Percentiles rank a stretch among this genome's conserved stretches.
Conservation (phyloP, 1,140 invertebrate genomes). For the Prorops nasuta region DNA sequence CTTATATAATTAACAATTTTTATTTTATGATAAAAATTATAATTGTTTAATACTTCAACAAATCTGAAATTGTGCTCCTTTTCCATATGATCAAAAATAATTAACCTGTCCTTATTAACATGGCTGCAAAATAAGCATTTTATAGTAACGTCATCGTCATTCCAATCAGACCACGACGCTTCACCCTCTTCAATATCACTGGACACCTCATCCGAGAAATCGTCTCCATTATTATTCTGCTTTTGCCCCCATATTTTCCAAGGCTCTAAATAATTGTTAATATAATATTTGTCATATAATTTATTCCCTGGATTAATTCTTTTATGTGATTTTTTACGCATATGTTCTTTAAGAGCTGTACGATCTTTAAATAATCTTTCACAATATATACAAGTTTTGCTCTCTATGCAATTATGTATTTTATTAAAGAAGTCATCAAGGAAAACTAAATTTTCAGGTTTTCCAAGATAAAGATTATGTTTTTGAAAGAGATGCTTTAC, state of each 20-base stretch:
- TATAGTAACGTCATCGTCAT: slow-evolving; percentile 63
- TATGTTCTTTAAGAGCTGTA: slow-evolving; percentile 84
- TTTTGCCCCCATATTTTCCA: slow-evolving; percentile 55
- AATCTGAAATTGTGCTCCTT: slow-evolving; percentile 14
- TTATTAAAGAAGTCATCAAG: slow-evolving; percentile 75
- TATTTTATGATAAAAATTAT: slow-evolving; percentile 46
- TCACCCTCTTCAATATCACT: slow-evolving; percentile 52
- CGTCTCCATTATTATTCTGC: slow-evolving; percentile 43
- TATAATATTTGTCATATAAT: slow-evolving; percentile 84
- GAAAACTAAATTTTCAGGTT: slow-evolving; percentile 86
- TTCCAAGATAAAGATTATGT: slow-evolving; percentile 86
- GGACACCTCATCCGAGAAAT: slow-evolving; percentile 2
- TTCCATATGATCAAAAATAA: slow-evolving; percentile 70
- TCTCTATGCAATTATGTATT: slow-evolving; percentile 57
- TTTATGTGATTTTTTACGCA: slow-evolving; percentile 93
- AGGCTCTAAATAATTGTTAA: slow-evolving; percentile 81
- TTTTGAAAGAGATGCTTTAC: slow-evolving; percentile 79
- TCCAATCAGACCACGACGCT: slow-evolving; percentile 69
- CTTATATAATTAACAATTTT: slow-evolving; percentile 89
- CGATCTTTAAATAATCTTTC: slow-evolving; percentile 85
- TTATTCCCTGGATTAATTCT: slow-evolving; percentile 82
- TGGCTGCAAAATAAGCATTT: slow-evolving; percentile 74
- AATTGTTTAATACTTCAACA: background rate
- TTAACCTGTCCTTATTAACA: slow-evolving; percentile 60
- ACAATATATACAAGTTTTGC: slow-evolving; percentile 77